Percentiles rank a stretch among this genome's conserved stretches.
Evolutionary conservation across 2,888 invertebrate species (phyloP).

Genomic region (Cabera pusaria): DNA sequence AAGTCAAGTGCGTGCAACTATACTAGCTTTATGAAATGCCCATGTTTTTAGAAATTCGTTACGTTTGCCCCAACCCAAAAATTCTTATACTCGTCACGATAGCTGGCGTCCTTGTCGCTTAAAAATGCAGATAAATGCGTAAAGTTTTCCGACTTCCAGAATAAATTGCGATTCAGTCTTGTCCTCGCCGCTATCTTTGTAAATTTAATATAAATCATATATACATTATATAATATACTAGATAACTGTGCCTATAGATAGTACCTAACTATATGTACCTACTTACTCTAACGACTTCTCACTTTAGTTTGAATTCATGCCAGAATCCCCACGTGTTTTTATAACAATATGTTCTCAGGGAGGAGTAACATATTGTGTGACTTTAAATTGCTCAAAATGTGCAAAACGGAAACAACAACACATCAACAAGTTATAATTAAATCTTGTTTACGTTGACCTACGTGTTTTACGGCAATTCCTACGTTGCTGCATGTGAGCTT

Average conservation of each 20-base stretch:
- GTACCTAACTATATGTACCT: too few relatives aligned
- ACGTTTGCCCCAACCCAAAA: too few relatives aligned
- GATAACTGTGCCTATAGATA: background rate
- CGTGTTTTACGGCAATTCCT: slow-evolving; percentile 26
- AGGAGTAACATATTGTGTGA: slow-evolving; percentile 34
- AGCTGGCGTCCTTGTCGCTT: slow-evolving; percentile 12
- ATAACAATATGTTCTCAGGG: slow-evolving; percentile 37
- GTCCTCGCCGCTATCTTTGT: slow-evolving; percentile 11
- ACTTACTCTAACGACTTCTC: slow-evolving; percentile 21
- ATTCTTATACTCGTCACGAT: too few relatives aligned
- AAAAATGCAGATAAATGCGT: slow-evolving; percentile 8
- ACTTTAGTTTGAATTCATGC: slow-evolving; percentile 60
- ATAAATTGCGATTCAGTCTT: slow-evolving; percentile 14
- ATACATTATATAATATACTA: background rate
- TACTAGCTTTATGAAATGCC: too few relatives aligned
- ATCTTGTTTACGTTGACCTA: slow-evolving; percentile 48
- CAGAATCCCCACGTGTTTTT: slow-evolving; percentile 59
- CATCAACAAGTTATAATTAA: slow-evolving; percentile 46
- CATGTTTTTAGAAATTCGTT: slow-evolving; percentile 1
- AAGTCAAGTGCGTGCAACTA: too few relatives aligned
- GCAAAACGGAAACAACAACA: slow-evolving; percentile 32
- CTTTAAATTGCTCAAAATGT: slow-evolving; percentile 32
- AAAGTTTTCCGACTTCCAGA: slow-evolving; percentile 14
- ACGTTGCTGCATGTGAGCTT: slow-evolving; percentile 6
- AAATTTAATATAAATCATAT: slow-evolving; percentile 3